A percentile compares a stretch with the other conserved stretches of the same genome.
Conservation (phyloP, 2,888 invertebrate genomes). For the Hirtodrosophila duncani region DNA sequence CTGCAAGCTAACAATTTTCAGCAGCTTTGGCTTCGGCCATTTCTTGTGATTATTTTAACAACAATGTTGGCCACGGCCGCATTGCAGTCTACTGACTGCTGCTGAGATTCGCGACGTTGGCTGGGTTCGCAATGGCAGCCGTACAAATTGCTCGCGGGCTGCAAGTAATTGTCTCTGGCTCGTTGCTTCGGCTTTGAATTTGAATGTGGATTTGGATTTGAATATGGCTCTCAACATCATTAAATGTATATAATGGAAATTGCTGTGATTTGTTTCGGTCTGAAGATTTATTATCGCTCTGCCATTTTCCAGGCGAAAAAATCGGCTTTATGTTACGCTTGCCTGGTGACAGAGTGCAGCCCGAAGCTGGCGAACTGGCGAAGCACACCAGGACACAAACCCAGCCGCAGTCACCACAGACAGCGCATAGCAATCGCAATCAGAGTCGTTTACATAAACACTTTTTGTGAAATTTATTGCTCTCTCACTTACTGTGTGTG, state of each 20-base stretch:
- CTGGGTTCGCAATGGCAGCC: constrained; percentile 6
- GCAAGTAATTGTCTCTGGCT: constrained; percentile 69
- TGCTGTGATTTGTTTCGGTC: constrained; percentile 67
- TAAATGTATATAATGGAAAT: constrained; percentile 71
- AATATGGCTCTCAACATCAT: constrained; percentile 59
- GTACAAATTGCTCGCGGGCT: constrained; percentile 66
- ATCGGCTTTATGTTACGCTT: constrained; percentile 67
- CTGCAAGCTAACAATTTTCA: constrained; percentile 4
- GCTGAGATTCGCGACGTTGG: constrained; percentile 4
- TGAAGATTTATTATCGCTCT: constrained; percentile 64
- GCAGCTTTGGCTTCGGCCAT: constrained; percentile 40
- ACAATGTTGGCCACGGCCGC: constrained; percentile 32
- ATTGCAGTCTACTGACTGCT: constrained; percentile 39
- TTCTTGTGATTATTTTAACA: constrained; percentile 62
- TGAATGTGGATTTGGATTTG: constrained; percentile 28
- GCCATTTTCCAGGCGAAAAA: constrained; percentile 64
- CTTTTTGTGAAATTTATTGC: constrained; percentile 61
- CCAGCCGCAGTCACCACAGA: constrained; percentile 17
- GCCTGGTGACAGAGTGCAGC: constrained; percentile 65
- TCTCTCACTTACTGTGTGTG: constrained; percentile 1
- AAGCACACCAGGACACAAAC: constrained; percentile 18
- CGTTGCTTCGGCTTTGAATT: constrained; percentile 50
- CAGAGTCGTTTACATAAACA: constrained; percentile 67
- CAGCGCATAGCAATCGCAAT: constrained; percentile 50
- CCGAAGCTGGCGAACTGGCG: constrained; percentile 34